Base-by-base conservation (phyloP, 2,888 invertebrate species). In the Ecdyonurus torrentis region DNA sequence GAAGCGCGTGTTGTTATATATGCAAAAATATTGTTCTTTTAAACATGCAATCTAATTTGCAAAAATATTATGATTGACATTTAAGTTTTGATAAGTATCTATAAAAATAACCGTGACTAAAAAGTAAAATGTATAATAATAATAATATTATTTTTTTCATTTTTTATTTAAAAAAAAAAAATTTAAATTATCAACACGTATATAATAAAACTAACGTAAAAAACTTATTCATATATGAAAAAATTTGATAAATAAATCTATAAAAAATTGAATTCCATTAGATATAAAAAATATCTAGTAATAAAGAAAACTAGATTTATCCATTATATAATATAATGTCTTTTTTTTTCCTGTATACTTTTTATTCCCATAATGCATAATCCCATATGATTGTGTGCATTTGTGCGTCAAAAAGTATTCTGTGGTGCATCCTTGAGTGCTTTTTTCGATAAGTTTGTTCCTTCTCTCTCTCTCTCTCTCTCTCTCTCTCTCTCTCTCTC, bases 311-410 rank as follows among this genome's bases (percentile, higher is more conserved):
- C 7, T 37, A 37, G 37, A 37, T 37, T 37, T 37, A 37, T 37
- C 37, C 5, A 37, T 37, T 37, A 10, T 37, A n/a, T n/a, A n/a
- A n/a, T n/a, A n/a, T n/a, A n/a, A n/a, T 37, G 7, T 37, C 37
- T 37, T 37, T 37, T 15, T 37, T 10, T 37, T 37, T 37, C 37
- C 37, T 15, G 7, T 37, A 37, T 5, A 5, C 15, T 37, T 37
- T 37, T 37, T 37, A 55, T 55, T 55, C 55, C 55, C 55, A 55
- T n/a, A 55, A 55, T 55, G 55, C 55, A 55, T 55, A 55, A 55
- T 55, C 55, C 55, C 55, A 22, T 55, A 22, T 22, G 55, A 55
- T 55, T 55, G 55, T 22, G 55, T 22, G 55, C 55, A 22, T 55
- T 37, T 37, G 37, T 37, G 37, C 37, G 37, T 37, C 37, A 37